Evolutionary conservation across 2,113 vertebrate species (phyloP).

Genomic region (Pachyramphus minor): DNA sequence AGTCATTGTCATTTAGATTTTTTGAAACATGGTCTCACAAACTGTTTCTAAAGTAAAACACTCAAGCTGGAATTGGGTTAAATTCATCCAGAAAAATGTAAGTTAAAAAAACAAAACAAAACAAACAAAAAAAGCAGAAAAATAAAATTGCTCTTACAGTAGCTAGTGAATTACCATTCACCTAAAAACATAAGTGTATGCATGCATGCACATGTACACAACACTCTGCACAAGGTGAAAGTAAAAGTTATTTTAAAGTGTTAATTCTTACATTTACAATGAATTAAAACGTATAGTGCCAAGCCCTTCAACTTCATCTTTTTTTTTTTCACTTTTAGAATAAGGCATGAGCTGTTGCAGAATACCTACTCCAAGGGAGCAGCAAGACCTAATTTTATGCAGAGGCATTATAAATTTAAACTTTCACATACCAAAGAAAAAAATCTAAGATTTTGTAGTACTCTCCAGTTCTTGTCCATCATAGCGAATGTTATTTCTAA

Average conservation of each 20-base stretch:
- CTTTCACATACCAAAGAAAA: not conserved
- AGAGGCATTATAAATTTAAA: not conserved
- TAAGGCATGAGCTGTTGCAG: not conserved
- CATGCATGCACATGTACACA: not conserved
- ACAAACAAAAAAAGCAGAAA: not conserved
- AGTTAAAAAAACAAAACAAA: not conserved
- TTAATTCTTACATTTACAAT: not conserved
- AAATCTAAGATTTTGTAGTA: not conserved
- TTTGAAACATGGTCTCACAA: not conserved
- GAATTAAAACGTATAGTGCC: not conserved
- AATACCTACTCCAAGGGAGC: not conserved
- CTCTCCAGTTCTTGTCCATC: not conserved
- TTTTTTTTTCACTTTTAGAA: not conserved
- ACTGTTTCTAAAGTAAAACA: not conserved
- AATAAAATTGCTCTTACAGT: not conserved
- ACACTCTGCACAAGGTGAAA: not conserved
- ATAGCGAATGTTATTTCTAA: not conserved
- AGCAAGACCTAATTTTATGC: not conserved
- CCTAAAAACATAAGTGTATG: not conserved
- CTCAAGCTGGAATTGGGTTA: not conserved
- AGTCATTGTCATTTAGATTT: not conserved
- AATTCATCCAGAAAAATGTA: not conserved
- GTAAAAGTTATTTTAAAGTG: not conserved
- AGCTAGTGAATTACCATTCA: not conserved
- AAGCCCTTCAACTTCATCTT: not conserved